phyloP scores from a whole-genome alignment of 92 coral and sea anemone genomes.

The Umimayanthus kanabou region DNA sequence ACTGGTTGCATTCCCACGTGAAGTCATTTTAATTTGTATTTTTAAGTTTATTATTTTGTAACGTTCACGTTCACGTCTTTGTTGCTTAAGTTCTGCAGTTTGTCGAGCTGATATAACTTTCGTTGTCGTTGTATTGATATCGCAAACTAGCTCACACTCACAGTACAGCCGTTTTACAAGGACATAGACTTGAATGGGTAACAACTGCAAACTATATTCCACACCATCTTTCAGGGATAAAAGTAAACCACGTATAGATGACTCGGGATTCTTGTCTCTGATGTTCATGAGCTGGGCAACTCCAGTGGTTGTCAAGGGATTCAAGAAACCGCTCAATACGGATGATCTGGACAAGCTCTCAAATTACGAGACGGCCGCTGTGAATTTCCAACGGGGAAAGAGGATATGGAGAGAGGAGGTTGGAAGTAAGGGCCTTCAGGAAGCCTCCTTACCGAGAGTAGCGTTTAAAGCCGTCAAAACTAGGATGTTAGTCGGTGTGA shows the following conservation, averaged over 20 bases:
- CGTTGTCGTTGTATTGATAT: too few species aligned
- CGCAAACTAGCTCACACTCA: too few species aligned
- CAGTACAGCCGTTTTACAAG: too few species aligned
- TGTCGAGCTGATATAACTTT: too few species aligned
- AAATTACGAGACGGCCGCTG: conserved; percentile 67
- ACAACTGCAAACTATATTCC: neutral
- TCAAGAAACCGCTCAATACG: conserved; percentile 76
- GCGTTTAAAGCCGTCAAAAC: conserved; percentile 67
- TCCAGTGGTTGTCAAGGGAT: conserved; percentile 76
- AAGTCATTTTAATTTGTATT: too few species aligned
- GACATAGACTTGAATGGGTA: neutral
- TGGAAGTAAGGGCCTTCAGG: conserved; percentile 60
- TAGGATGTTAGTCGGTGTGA: conserved; percentile 61
- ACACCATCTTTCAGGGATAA: conserved; percentile 59
- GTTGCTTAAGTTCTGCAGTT: too few species aligned
- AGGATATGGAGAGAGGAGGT: conserved; percentile 87
- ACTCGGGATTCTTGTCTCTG: conserved; percentile 87
- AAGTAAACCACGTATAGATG: conserved; percentile 72
- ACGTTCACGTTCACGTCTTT: too few species aligned
- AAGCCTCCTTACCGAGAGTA: conserved; percentile 72
- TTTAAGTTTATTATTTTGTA: too few species aligned
- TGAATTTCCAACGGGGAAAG: conserved; percentile 65
- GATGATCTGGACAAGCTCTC: conserved; percentile 84
- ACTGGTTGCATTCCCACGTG: too few species aligned
- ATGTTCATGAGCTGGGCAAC: conserved; percentile 89